phyloP scores from a whole-genome alignment of 1,140 invertebrate species.

The Plectrocnemia conspersa region DNA sequence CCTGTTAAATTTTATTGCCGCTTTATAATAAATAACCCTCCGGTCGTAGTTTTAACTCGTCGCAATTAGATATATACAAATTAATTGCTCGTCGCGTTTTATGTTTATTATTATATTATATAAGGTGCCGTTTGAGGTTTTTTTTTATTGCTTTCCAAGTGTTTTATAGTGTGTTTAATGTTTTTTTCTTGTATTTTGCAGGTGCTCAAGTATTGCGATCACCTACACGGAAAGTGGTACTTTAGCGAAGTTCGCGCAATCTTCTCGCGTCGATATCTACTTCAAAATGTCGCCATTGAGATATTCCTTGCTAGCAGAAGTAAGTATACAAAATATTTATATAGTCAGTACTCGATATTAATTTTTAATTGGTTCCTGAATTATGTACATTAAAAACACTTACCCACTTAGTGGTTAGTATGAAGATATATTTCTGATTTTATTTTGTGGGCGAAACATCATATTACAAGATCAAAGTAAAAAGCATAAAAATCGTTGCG shows the following conservation, averaged over 20 bases:
- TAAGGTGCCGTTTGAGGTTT: neutral
- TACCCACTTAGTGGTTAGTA: neutral
- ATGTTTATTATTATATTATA: conserved; percentile 1
- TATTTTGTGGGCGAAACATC: too few relatives aligned
- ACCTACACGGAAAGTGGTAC: conserved; percentile 98
- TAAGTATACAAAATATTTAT: conserved; percentile 55
- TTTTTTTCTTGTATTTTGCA: conserved; percentile 48
- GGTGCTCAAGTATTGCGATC: conserved; percentile 95
- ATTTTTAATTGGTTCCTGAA: conserved; percentile 5
- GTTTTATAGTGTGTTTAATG: neutral
- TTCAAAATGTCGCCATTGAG: conserved; percentile 97
- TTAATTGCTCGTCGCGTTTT: neutral
- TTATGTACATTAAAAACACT: too few relatives aligned
- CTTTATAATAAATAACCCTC: conserved; percentile 6
- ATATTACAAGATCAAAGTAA: too few relatives aligned
- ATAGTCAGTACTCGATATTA: conserved; percentile 1
- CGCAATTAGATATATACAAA: neutral
- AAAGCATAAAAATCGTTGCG: too few relatives aligned
- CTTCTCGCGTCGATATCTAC: conserved; percentile 91
- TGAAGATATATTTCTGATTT: too few relatives aligned
- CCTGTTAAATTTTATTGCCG: conserved; percentile 20
- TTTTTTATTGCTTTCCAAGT: neutral
- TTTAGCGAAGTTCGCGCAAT: conserved; percentile 98
- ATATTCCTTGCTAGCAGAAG: conserved; percentile 98
- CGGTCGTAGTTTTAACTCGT: too few relatives aligned